A percentile compares a stretch with the other conserved stretches of the same genome.
phyloP scores from a whole-genome alignment of 2,888 invertebrate species.

The Orthonevra nobilis region DNA sequence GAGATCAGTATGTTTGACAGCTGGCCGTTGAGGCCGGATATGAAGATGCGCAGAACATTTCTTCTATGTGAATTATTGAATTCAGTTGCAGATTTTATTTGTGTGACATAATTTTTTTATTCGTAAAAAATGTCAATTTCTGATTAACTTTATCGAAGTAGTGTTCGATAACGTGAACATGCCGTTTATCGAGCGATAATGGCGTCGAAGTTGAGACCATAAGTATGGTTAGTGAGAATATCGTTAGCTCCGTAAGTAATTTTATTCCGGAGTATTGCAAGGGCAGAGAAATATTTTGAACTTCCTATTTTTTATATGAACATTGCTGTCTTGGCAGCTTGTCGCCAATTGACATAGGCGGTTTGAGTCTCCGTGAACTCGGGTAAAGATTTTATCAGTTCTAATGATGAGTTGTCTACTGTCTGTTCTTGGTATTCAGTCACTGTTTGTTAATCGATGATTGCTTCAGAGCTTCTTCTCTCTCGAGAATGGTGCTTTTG shows the following conservation, averaged over 20 bases:
- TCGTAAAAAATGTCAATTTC: not conserved
- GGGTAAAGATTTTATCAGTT: not conserved
- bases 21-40: constrained; percentile 15
- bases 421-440: not conserved
- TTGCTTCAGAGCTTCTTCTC: too few relatives aligned
- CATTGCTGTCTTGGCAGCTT: not conserved
- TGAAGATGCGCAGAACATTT: constrained; percentile 26
- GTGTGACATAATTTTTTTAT: constrained; percentile 10
- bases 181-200: constrained; percentile 39
- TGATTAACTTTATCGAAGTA: constrained; percentile 31
- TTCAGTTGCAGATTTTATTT: too few relatives aligned
- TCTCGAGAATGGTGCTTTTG: too few relatives aligned
- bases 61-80: constrained; percentile 25
- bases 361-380: not conserved
- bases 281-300: not conserved
- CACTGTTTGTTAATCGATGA: too few relatives aligned
- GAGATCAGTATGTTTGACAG: not conserved
- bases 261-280: constrained; percentile 6
- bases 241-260: constrained; percentile 2
- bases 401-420: not conserved
- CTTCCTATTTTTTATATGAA: not conserved
- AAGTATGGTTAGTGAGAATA: constrained; percentile 30
- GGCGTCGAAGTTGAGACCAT: constrained; percentile 45
- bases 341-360: not conserved
- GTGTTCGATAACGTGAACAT: constrained; percentile 36